A percentile compares a stretch with the other conserved stretches of the same genome.
phyloP scores from a whole-genome alignment of 2,888 invertebrate genomes.

The Graphium colonna region DNA sequence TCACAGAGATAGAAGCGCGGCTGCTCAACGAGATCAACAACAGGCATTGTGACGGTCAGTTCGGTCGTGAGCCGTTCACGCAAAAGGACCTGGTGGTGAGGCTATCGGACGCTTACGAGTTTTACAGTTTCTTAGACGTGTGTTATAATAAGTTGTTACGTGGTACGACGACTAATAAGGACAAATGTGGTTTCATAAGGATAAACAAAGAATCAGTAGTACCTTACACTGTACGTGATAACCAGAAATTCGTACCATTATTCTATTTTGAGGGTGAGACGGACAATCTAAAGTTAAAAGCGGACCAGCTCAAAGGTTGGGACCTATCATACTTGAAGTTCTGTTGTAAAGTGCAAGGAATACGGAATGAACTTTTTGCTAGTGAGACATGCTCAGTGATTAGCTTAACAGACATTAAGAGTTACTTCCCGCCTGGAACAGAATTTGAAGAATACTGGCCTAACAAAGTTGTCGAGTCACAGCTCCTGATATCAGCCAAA shows the following conservation, averaged over 20 bases:
- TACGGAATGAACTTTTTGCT: conserved; percentile 93
- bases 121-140: conserved; percentile 93
- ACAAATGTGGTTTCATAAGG: conserved; percentile 94
- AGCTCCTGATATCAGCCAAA: conserved; percentile 86
- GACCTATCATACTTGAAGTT: conserved; percentile 95
- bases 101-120: conserved; percentile 92
- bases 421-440: conserved; percentile 93
- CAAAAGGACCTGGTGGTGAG: conserved; percentile 94
- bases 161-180: conserved; percentile 84
- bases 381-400: conserved; percentile 95
- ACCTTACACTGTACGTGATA: conserved; percentile 90
- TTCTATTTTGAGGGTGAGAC: conserved; percentile 94
- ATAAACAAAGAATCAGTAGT: conserved; percentile 96
- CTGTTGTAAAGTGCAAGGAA: conserved; percentile 96
- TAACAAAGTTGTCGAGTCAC: conserved; percentile 91
- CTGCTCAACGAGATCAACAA: conserved; percentile 95
- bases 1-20: conserved; percentile 93
- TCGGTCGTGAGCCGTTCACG: conserved; percentile 92
- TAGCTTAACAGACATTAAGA: conserved; percentile 92
- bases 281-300: conserved; percentile 93
- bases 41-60: conserved; percentile 94
- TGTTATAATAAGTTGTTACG: conserved; percentile 91
- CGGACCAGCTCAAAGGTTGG: conserved; percentile 94
- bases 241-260: conserved; percentile 93
- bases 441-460: conserved; percentile 97